phyloP scores from a whole-genome alignment of 2,113 vertebrate species.

The Semnornis frantzii region DNA sequence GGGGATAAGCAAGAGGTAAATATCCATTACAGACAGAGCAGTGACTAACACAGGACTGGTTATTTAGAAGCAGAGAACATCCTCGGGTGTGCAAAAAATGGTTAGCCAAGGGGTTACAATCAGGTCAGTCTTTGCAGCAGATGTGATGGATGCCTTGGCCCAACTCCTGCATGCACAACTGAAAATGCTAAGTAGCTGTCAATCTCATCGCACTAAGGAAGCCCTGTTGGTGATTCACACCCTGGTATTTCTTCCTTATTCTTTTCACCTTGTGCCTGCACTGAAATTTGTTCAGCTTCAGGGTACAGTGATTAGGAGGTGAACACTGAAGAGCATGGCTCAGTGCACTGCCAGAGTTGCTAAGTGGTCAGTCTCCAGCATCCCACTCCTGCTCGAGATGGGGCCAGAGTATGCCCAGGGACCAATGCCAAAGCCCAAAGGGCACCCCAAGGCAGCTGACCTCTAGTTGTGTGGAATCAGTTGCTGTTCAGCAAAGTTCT shows the following conservation, averaged over 20 bases:
- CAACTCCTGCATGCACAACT: neutral
- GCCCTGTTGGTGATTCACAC: neutral
- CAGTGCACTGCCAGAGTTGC: rapidly evolving
- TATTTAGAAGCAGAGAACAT: neutral
- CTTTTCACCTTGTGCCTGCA: neutral
- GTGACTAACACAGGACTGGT: neutral
- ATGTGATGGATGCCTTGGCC: neutral
- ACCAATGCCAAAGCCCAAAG: rapidly evolving
- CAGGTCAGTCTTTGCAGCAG: neutral
- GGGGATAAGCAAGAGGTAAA: neutral
- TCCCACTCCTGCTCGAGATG: too few relatives aligned
- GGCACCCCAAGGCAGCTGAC: neutral
- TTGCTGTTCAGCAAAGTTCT: neutral
- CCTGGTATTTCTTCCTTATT: neutral
- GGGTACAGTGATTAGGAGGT: rapidly evolving
- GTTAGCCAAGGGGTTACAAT: neutral
- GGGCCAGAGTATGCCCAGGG: neutral
- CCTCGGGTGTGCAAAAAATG: rapidly evolving
- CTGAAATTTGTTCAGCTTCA: neutral
- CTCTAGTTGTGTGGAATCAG: neutral
- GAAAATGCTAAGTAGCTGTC: neutral
- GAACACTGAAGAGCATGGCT: neutral
- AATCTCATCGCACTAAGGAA: neutral
- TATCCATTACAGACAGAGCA: rapidly evolving
- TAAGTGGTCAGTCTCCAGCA: rapidly evolving